A percentile compares a stretch with the other conserved stretches of the same genome.
Conservation (phyloP, 2,797 vertebrate species). For the Peromyscus attwateri region DNA sequence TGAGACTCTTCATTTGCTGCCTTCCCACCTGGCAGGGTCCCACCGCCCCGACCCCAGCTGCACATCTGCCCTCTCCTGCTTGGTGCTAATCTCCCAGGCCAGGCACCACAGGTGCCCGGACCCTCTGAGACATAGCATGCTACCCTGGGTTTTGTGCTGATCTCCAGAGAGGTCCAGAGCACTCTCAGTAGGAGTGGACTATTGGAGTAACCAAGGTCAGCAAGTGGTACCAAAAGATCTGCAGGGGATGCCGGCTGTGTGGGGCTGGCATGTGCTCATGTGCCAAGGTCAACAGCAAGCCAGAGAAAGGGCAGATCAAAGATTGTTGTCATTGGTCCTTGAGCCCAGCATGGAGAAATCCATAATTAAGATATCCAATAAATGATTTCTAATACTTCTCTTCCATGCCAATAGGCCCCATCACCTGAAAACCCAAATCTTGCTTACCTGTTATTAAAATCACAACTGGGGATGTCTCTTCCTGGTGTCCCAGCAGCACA, state of each 20-base stretch:
- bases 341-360: conserved; percentile 75
- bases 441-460: conserved; percentile 74
- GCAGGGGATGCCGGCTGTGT: background rate
- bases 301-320: conserved; percentile 71
- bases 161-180: conserved; percentile 15
- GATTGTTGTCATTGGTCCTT: background rate
- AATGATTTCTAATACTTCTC: conserved; percentile 62
- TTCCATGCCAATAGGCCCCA: conserved; percentile 57
- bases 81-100: background rate
- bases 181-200: background rate
- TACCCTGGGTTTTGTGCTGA: background rate
- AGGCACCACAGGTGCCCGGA: background rate
- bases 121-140: background rate
- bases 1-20: conserved; percentile 49
- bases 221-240: background rate
- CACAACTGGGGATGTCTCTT: conserved; percentile 74
- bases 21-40: background rate
- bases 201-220: background rate
- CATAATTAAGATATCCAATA: conserved; percentile 65
- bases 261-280: background rate
- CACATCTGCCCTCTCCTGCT: background rate
- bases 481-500: conserved; percentile 77
- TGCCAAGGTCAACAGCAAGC: conserved; percentile 39
- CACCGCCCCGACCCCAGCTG: background rate
- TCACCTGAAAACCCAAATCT: conserved; percentile 61